A percentile compares a stretch with the other conserved stretches of the same genome.
Conservation (phyloP, 2,888 invertebrate species). For the Neocrepidodera transversa region DNA sequence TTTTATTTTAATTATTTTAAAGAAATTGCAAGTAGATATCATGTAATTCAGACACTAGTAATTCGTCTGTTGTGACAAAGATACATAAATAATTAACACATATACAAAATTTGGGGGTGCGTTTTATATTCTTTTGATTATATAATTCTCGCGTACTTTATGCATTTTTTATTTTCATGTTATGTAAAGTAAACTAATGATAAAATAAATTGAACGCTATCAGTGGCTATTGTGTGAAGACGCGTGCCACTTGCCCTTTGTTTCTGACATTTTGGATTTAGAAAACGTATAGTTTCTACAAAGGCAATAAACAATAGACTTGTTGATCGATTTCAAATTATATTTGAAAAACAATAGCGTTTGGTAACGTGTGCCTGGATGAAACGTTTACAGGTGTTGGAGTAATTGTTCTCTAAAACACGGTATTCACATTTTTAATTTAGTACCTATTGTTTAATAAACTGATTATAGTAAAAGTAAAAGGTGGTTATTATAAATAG, state of each 20-base stretch:
- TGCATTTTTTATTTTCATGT: not conserved
- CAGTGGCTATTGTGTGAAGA: conserved; percentile 16
- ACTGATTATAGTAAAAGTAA: conserved; percentile 27
- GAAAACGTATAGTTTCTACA: conserved; percentile 22
- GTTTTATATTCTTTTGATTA: not conserved
- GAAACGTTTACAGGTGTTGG: conserved; percentile 13
- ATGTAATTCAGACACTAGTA: no score
- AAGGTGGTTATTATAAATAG: conserved; percentile 11
- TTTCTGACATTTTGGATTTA: conserved; percentile 19
- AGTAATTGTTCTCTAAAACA: conserved; percentile 23
- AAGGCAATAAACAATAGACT: conserved; percentile 28
- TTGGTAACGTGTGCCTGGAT: conserved; percentile 12
- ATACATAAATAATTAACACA: no score
- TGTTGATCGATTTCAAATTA: conserved; percentile 34
- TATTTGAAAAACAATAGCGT: conserved; percentile 28
- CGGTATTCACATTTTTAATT: conserved; percentile 20
- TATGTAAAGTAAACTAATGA: not conserved
- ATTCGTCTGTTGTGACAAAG: no score
- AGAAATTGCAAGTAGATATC: no score
- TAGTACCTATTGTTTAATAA: conserved; percentile 24
- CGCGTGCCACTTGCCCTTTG: conserved; percentile 17
- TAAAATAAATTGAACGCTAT: conserved; percentile 5
- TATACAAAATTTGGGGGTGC: no score
- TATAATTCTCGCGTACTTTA: not conserved
- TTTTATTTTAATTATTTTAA: no score